Base-by-base conservation (phyloP, 2,797 vertebrate genomes). In the Ceryle rudis region DNA sequence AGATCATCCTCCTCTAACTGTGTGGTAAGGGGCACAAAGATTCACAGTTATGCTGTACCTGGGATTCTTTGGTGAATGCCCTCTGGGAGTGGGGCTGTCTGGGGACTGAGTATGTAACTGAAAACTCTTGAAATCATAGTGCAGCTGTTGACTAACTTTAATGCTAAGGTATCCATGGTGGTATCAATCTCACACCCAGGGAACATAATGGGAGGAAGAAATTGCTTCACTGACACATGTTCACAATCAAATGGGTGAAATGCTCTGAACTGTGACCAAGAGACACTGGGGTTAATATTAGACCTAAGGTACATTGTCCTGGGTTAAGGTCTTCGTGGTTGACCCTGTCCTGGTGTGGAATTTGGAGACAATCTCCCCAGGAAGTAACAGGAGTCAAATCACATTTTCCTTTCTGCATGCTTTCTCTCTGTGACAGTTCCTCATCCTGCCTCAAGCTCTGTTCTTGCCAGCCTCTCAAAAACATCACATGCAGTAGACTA, bases 361-460 rank as follows among this genome's bases (percentile, higher is more conserved):
- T 89, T 90, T 82, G 64, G 47, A 94, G 67, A 67, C 64, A 72
- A 65, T 77, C 60, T 95, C 73, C 72, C 23, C 1, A 14, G 87
- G 85, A 89, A 70, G 77, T 89, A 94, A 80, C 19, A 77, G 60
- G 67, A 93, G 52, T 92, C 86, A 81, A 60, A 90, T 86, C 73
- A 86, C 6, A 90, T 95, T 91, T 93, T 95, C 60, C 82, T 94
- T 83, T 91, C 54, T 71, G 77, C 67, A 78, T 90, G 65, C 86
- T 84, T 81, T 84, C 54, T 60, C 51, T 89, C 60, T 64, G 66
- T 94, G 91, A 93, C 95, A 86, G 55, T 79, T 90, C 41, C 51
- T 84, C 78, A 72, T 84, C 60, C 91, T 93, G 91, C 88, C 90
- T 93, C 82, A 73, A 96, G 93, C 88, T 81, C 86, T 93, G 57